Evolutionary conservation across 2,888 invertebrate species (phyloP).

Genomic region (Thereva unica): DNA sequence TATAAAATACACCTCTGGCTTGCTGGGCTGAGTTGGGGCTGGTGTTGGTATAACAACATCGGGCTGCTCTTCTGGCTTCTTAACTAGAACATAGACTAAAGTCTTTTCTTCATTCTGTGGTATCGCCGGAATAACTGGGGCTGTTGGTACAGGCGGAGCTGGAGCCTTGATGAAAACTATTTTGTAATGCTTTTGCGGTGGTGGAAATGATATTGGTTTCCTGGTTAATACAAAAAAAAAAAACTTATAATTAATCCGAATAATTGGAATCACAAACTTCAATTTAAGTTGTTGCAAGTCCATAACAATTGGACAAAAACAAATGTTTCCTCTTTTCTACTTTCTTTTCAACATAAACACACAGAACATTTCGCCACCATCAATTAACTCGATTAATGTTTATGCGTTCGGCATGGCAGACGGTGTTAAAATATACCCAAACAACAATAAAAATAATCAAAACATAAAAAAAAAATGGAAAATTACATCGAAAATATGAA

Average conservation of each 20-base stretch:
- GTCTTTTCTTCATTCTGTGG: constrained; percentile 77
- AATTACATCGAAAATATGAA: no score
- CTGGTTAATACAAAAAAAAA: constrained; percentile 47
- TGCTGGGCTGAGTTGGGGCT: constrained; percentile 73
- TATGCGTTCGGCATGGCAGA: no score
- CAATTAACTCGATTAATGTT: constrained; percentile 23
- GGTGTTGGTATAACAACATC: constrained; percentile 71
- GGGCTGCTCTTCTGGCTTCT: constrained; percentile 74
- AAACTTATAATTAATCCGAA: background rate
- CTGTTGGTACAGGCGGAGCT: constrained; percentile 66
- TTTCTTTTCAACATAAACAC: background rate
- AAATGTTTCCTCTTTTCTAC: no score
- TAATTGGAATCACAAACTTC: background rate
- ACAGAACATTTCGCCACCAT: background rate
- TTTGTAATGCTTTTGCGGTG: constrained; percentile 79
- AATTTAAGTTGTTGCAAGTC: background rate
- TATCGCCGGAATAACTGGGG: constrained; percentile 64
- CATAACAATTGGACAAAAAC: no score
- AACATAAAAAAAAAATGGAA: no score
- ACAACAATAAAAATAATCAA: no score
- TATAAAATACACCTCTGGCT: constrained; percentile 77
- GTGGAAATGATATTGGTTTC: constrained; percentile 61
- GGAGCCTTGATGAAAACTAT: constrained; percentile 78
- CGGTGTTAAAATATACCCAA: no score
- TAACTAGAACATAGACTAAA: constrained; percentile 73